These are phyloP conservation scores for Morphnarchus princeps DNA, from an alignment of 2,113 vertebrate genomes.

Conservation along the genomic window DNA sequence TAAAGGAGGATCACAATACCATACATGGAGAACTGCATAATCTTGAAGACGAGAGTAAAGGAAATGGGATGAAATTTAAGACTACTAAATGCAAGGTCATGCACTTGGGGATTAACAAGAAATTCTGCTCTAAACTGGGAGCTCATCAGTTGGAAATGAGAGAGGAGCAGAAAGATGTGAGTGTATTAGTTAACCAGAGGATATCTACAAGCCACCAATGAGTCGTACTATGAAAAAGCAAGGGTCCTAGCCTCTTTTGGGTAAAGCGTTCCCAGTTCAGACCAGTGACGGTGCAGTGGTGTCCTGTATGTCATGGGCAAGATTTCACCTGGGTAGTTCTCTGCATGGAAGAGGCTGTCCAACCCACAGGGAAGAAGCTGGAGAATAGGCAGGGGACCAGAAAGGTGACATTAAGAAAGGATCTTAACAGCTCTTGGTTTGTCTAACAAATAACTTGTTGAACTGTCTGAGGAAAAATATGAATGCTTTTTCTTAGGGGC, in stretches of 20 bases:
- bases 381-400: not conserved
- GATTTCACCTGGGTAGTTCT: not conserved
- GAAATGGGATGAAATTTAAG: slow-evolving; percentile 68
- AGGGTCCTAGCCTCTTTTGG: not conserved
- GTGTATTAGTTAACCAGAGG: slow-evolving; percentile 39
- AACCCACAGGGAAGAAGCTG: not conserved
- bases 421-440: not conserved
- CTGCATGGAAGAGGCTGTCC: not conserved
- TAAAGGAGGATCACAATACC: slow-evolving; percentile 64
- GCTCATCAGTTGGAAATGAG: slow-evolving; percentile 57
- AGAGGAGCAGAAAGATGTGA: slow-evolving; percentile 45
- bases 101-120: slow-evolving; percentile 66
- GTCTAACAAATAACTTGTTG: not conserved
- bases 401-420: not conserved
- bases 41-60: slow-evolving; percentile 59
- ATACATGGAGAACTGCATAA: slow-evolving; percentile 63
- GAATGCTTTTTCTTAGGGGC: not conserved
- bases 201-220: not conserved
- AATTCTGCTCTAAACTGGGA: slow-evolving; percentile 63
- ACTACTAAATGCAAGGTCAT: slow-evolving; percentile 70
- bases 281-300: not conserved
- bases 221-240: not conserved
- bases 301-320: not conserved
- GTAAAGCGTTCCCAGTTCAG: not conserved
- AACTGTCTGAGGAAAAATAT: not conserved